phyloP scores from a whole-genome alignment of 2,888 invertebrate genomes.

The Perizoma affinitatum region DNA sequence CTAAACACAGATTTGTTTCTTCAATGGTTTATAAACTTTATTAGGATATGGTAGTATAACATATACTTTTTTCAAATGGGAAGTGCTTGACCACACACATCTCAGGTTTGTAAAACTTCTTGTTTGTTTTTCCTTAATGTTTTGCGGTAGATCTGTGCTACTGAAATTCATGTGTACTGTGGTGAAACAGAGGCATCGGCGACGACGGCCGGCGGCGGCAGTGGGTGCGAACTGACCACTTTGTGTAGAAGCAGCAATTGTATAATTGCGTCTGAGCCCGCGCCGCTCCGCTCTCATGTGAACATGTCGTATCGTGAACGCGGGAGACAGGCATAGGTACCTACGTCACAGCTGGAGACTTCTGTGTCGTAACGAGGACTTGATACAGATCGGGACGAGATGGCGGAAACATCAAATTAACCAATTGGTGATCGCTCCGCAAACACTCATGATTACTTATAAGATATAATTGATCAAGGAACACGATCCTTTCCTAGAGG shows the following conservation, averaged over 20 bases:
- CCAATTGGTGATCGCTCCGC: background rate
- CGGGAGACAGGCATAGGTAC: too few species aligned
- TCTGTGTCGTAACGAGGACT: too few species aligned
- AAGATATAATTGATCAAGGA: background rate
- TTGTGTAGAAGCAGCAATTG: slow-evolving; percentile 60
- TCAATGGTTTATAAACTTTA: too few species aligned
- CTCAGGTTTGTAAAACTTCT: too few species aligned
- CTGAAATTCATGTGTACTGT: slow-evolving; percentile 5
- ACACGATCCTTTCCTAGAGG: too few species aligned
- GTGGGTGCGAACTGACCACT: slow-evolving; percentile 41
- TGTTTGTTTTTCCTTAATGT: too few species aligned
- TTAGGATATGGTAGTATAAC: too few species aligned
- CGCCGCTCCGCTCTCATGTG: background rate
- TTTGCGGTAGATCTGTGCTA: background rate
- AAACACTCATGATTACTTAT: background rate
- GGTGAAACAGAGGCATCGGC: background rate
- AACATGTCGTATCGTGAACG: too few species aligned
- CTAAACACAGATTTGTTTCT: too few species aligned
- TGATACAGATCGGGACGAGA: background rate
- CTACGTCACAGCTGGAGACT: too few species aligned
- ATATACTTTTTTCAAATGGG: too few species aligned
- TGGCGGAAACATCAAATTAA: background rate
- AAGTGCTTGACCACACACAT: too few species aligned
- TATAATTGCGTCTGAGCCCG: slow-evolving; percentile 58
- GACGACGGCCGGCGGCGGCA: slow-evolving; percentile 14